Conservation (phyloP, 2,113 vertebrate species). For the Perognathus longimembris region DNA sequence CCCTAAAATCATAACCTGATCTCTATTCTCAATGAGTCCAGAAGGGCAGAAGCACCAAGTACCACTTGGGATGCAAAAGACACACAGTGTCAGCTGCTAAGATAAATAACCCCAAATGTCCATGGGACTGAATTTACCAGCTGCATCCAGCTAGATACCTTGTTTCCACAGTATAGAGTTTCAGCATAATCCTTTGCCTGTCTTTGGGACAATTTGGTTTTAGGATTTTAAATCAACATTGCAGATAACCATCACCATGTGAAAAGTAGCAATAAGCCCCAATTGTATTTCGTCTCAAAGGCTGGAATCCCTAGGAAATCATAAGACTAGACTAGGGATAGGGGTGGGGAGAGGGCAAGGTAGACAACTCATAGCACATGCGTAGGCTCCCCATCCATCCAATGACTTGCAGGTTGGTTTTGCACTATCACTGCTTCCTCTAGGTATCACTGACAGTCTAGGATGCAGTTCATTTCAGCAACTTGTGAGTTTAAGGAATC, state of each 20-base stretch:
- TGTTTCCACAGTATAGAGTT: constrained; percentile 74
- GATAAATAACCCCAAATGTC: constrained; percentile 76
- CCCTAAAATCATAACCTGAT: constrained; percentile 65
- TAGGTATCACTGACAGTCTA: constrained; percentile 19
- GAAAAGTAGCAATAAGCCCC: constrained; percentile 44
- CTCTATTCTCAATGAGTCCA: constrained; percentile 74
- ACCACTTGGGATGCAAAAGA: constrained; percentile 82
- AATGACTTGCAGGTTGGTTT: constrained; percentile 18
- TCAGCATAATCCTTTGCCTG: constrained; percentile 65
- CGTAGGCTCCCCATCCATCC: neutral
- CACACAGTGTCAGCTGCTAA: constrained; percentile 80
- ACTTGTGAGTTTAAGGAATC: too few species aligned
- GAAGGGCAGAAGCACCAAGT: constrained; percentile 81
- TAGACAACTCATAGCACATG: neutral
- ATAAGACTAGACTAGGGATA: neutral
- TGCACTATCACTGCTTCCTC: neutral
- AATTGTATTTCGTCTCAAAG: neutral
- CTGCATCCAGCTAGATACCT: constrained; percentile 79
- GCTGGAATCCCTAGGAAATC: constrained; percentile 10
- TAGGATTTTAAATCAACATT: constrained; percentile 74
- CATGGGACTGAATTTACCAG: constrained; percentile 79
- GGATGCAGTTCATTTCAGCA: neutral
- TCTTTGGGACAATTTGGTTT: constrained; percentile 51
- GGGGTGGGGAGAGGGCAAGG: too few species aligned
- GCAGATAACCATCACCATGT: constrained; percentile 60